Base-by-base conservation (phyloP, 2,113 vertebrate genomes). In the Rhinopithecus roxellana region DNA sequence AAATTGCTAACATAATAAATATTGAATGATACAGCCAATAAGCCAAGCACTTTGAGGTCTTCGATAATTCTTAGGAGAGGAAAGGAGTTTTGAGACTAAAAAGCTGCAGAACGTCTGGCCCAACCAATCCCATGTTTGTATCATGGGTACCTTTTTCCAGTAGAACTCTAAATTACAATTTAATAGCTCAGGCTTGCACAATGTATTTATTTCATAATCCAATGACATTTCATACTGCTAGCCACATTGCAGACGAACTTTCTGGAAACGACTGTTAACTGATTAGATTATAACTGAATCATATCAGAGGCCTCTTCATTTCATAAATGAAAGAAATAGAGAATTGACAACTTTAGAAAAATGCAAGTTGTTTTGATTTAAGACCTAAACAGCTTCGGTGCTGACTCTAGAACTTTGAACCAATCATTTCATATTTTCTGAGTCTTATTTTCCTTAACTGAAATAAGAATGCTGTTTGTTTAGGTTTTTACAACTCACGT, bases 211-310 rank as follows among this genome's bases (percentile, higher is more conserved):
- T 25, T 74, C 10, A 22, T 4, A 64, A 43, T 77, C 38, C 35
- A 52, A 55, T 72, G 18, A 55, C 8, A 61, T 50, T 64, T 40
- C 18, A 38, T 8, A 17, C 4, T 22, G 40, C 8, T 8, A 32
- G 25, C 20, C 12, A 82, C 4, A 9, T 16, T 0, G 0, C n/a
- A 8, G 30, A 20, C 0, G 1, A 38, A 75, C 10, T 64, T 64
- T 30, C 48, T 45, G 52, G 12, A 77, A 61, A 57, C 22, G 17
- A 2, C 3, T 40, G 1, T 50, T 12, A 25, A 40, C 13, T 22
- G 4, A 35, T 13, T 35, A 27, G 52, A 85, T 35, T 23, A 70
- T 8, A 55, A 69, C 10, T 17, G 57, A 89, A 23, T 16, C 45
- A 35, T 18, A 40, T 22, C 55, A 77, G 11, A 96, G 45, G 3